These are phyloP conservation scores for Drosophila lacertosa DNA, from an alignment of 1,140 invertebrate genomes.

Conservation along the genomic window DNA sequence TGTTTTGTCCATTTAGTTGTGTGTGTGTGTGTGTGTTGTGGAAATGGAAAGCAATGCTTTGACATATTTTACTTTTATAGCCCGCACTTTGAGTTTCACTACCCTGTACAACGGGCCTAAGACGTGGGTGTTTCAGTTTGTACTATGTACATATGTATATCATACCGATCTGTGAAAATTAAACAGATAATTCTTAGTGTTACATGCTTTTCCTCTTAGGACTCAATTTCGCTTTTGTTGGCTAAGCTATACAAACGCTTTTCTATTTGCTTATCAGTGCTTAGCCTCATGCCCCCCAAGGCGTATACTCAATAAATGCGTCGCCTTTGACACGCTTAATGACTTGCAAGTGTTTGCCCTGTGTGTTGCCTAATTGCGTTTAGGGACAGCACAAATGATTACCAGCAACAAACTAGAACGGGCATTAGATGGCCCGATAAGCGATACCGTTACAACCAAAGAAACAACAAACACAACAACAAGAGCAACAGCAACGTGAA, in stretches of 20 bases:
- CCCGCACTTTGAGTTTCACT: conserved; percentile 12
- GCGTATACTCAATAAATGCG: conserved; percentile 67
- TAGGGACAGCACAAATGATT: conserved; percentile 35
- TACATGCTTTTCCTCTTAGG: not conserved
- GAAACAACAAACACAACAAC: not conserved
- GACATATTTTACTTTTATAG: conserved; percentile 69
- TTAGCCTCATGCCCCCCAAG: not conserved
- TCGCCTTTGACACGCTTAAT: conserved; percentile 71
- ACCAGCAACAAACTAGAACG: conserved; percentile 4
- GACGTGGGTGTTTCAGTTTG: conserved; percentile 9
- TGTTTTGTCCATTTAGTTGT: conserved; percentile 67
- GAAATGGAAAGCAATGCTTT: conserved; percentile 68
- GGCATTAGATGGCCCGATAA: conserved; percentile 30
- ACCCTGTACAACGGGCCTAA: not conserved
- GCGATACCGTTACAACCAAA: conserved; percentile 13
- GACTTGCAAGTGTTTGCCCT: conserved; percentile 71
- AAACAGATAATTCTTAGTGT: not conserved
- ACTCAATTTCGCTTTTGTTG: not conserved
- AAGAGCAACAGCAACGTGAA: conserved; percentile 32
- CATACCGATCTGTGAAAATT: not conserved
- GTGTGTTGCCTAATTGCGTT: conserved; percentile 67
- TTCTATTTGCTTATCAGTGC: conserved; percentile 13
- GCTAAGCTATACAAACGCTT: conserved; percentile 3
- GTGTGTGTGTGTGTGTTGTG: conserved; percentile 39
- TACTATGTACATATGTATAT: not conserved